These are phyloP conservation scores for Egretta garzetta DNA, from an alignment of 2,113 vertebrate genomes.

Conservation along the genomic window DNA sequence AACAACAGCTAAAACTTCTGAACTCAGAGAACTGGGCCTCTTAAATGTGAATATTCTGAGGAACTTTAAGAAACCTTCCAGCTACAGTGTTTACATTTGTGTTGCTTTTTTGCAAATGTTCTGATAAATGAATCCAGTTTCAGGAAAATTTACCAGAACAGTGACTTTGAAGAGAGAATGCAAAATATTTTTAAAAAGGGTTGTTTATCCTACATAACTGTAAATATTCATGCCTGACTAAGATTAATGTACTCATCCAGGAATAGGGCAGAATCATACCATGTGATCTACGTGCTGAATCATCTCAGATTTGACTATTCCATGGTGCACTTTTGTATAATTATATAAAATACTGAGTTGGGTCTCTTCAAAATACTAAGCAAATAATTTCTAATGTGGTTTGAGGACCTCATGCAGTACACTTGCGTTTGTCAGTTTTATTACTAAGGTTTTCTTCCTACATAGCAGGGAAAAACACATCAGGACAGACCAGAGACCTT, in stretches of 20 bases:
- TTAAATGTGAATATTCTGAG: not conserved
- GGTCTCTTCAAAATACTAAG: not conserved
- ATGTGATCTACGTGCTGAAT: not conserved
- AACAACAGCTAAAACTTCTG: not conserved
- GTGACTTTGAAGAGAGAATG: not conserved
- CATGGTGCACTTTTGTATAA: not conserved
- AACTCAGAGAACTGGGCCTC: not conserved
- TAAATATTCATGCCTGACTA: not conserved
- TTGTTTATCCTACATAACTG: not conserved
- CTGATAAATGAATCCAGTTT: not conserved
- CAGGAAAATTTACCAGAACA: not conserved
- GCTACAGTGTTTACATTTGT: not conserved
- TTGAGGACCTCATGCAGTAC: not conserved
- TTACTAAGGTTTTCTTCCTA: not conserved
- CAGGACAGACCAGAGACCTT: not conserved
- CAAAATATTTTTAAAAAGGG: not conserved
- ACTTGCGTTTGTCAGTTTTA: not conserved
- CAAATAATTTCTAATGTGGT: not conserved
- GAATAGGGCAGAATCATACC: not conserved
- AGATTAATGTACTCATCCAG: not conserved
- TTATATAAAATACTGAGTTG: not conserved
- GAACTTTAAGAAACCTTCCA: not conserved
- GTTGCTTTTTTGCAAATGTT: not conserved
- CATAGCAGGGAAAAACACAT: not conserved
- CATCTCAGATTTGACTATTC: not conserved